Percentiles rank a stretch among this genome's conserved stretches.
Evolutionary conservation across 2,113 vertebrate genomes (phyloP).

Genomic region (Pica pica): DNA sequence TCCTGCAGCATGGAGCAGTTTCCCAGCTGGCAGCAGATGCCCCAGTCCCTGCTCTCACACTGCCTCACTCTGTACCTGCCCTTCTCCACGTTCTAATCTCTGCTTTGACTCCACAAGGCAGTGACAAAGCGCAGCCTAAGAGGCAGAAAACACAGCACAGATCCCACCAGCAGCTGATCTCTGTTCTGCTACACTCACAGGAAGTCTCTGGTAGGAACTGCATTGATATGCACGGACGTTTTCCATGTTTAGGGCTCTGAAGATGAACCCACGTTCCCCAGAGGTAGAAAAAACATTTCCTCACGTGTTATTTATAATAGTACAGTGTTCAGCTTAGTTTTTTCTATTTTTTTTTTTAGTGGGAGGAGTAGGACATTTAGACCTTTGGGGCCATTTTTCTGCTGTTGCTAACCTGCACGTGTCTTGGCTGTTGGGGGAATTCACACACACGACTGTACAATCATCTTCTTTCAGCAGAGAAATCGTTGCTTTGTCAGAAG

Average conservation of each 20-base stretch:
- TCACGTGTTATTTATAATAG: background rate
- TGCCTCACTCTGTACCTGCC: background rate
- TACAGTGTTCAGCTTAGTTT: no score
- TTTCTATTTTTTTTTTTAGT: no score
- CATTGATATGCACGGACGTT: background rate
- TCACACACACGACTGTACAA: background rate
- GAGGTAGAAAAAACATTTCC: background rate
- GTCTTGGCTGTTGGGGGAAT: background rate
- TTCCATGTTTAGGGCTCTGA: background rate
- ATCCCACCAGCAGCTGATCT: background rate
- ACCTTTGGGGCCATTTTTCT: background rate
- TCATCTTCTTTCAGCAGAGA: background rate
- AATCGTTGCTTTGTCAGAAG: background rate
- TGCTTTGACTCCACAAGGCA: background rate
- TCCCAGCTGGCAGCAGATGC: background rate
- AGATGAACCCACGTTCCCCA: background rate
- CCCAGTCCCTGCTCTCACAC: background rate
- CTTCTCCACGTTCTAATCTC: background rate
- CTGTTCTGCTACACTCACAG: background rate
- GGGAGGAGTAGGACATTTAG: fast-evolving
- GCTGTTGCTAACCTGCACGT: background rate
- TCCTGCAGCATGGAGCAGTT: background rate
- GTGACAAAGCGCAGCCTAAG: background rate
- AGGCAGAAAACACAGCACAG: background rate
- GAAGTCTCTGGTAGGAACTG: background rate